Base-by-base conservation (phyloP, 92 coral and sea anemone species). In the Epizoanthus rinbou region DNA sequence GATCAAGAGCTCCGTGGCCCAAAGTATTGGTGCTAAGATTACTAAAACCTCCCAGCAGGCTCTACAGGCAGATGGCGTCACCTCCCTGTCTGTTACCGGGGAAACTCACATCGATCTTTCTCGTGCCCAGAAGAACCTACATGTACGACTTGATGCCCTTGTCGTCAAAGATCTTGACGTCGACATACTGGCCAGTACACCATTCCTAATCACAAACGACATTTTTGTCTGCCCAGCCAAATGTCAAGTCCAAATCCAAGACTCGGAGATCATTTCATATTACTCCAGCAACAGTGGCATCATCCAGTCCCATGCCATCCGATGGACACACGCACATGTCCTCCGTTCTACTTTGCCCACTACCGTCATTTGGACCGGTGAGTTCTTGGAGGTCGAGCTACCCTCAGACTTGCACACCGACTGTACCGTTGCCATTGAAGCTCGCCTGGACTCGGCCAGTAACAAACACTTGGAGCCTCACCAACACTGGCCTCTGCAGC, bases 311-410 rank as follows among this genome's bases (percentile, higher is more conserved):
- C 68, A 57, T 22, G 69, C 73, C 41, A 79, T 86, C 58, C 71
- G 66, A 0, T 81, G 86, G 18, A 66, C 90, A 24, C 83, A 80
- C 31, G 31, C 31, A 28, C 0, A 28, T 28, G 31, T 28, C 31
- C 31, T 28, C 31, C 31, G 2, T 28, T 68, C 89, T 9, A 37
- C 91, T 17, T 45, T 86, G n/a, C n/a, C 89, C 22, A 21, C 91
- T 33, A 78, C 91, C 22, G 89, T 88, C 16, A 64, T 89, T 47
- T 85, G 86, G 89, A 86, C 89, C 3, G 92, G 92, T 59, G 92
- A 89, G 0, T 86, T 73, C 87, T 69, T 86, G 19, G 92, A 89
- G 53, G 57, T 89, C 19, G 84, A 86, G 10, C 31, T 89, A 25
- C 92, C 89, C 70, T 37, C 75, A 45, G 85, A 86, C 53, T 82